These are phyloP conservation scores for Tillus elongatus DNA, from an alignment of 2,888 invertebrate species.

Conservation along the genomic window DNA sequence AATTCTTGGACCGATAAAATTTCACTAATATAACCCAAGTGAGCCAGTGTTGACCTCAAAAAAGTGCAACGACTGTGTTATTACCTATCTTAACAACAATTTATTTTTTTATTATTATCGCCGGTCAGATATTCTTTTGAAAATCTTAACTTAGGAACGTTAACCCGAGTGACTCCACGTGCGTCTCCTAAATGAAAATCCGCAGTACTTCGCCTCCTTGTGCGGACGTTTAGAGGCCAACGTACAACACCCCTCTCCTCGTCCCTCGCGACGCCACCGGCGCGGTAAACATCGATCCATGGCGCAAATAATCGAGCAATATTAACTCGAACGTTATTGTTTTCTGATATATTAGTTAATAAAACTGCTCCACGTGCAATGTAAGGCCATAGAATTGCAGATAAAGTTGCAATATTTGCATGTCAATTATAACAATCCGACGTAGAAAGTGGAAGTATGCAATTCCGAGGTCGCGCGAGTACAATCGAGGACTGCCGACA, in stretches of 20 bases:
- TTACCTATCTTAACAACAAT: constrained; percentile 21
- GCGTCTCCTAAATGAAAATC: constrained; percentile 22
- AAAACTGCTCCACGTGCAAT: too few relatives aligned
- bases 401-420: too few relatives aligned
- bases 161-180: constrained; percentile 14
- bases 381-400: too few relatives aligned
- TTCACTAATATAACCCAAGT: too few relatives aligned
- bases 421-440: constrained; percentile 8
- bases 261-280: constrained; percentile 14
- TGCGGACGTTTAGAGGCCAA: constrained; percentile 34
- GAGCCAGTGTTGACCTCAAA: too few relatives aligned
- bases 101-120: constrained; percentile 8
- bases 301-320: neutral
- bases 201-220: constrained; percentile 35
- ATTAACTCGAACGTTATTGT: constrained; percentile 8
- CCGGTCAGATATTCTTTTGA: neutral
- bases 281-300: constrained; percentile 6
- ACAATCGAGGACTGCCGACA: constrained; percentile 22
- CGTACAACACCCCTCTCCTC: constrained; percentile 23
- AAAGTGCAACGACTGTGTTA: constrained; percentile 1
- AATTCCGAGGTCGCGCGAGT: constrained; percentile 25
- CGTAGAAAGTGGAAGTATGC: constrained; percentile 34
- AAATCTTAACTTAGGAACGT: constrained; percentile 4
- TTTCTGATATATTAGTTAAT: too few relatives aligned
- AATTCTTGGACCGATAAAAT: too few relatives aligned